Conservation (phyloP, 2,113 vertebrate species). For the Pandion haliaetus region DNA sequence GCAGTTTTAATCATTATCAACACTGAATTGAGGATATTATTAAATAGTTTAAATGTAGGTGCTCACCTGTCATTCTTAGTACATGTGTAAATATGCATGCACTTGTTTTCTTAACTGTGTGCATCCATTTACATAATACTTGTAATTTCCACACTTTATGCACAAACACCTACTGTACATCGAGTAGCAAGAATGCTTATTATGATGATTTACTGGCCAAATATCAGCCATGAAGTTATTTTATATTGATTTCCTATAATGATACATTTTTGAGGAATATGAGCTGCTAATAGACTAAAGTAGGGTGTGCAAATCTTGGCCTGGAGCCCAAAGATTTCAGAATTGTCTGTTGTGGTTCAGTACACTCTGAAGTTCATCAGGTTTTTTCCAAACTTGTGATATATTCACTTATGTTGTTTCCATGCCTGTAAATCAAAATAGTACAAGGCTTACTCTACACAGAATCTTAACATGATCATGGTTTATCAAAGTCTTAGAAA, state of each 20-base stretch:
- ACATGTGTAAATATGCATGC: neutral
- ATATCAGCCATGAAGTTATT: neutral
- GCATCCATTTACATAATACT: neutral
- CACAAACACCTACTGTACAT: neutral
- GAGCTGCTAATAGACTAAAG: neutral
- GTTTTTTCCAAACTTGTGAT: neutral
- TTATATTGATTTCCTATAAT: neutral
- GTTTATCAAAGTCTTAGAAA: neutral
- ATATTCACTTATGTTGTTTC: neutral
- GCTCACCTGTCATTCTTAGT: neutral
- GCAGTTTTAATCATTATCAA: neutral
- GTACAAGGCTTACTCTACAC: neutral
- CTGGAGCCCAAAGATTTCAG: neutral
- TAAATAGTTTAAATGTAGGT: neutral
- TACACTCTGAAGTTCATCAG: neutral
- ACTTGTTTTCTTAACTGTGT: neutral
- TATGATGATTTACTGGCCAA: neutral
- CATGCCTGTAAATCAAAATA: neutral
- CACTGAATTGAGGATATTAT: neutral
- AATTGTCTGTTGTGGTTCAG: neutral
- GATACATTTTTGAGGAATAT: neutral
- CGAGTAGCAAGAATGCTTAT: neutral
- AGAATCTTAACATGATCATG: neutral
- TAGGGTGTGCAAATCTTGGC: neutral
- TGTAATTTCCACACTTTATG: neutral